Base-by-base conservation (phyloP, 37 sponge, comb jelly and placozoan genomes). In the Ephydatia muelleri region DNA sequence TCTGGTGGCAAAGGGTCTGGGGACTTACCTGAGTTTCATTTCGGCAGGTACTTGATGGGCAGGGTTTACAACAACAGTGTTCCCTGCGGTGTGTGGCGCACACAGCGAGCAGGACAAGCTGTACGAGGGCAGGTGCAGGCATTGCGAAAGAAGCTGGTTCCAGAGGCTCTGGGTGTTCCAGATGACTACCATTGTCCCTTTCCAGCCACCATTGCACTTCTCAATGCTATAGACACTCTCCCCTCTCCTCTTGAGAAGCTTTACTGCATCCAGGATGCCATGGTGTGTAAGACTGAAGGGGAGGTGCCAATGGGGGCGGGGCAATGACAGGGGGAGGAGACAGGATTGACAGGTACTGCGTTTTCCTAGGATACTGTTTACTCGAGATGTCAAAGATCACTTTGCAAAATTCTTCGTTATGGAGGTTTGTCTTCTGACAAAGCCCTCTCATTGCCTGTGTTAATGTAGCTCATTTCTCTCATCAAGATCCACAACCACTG, bases 21-120 rank as follows among this genome's bases (percentile, higher is more conserved):
- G 73, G 31, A 72, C 33, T 72, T 13, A 35, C 14, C 22, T 28
- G 31, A 12, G 29, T 75, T 75, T 77, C 30, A 16, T 77, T 49
- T 43, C 68, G n/a, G 27, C 70, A 90, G 90, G 19, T 85, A 82
- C 65, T 49, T 90, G 66, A 76, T 90, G 77, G 57, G 65, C 33
- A 67, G 81, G 21, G 78, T 90, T 2, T 82, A 90, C 65, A n/a
- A 64, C 81, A 34, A 90, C 85, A 70, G 86, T 90, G 1, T 90
- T 70, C 70, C 72, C 81, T 32, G 82, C 85, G 23, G 74, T 90
- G 28, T 81, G 86, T 76, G 57, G 47, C 0, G 77, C 76, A 2
- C 86, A 85, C 73, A 29, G 37, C 23, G 67, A 34, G 28, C 68
- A 90, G 49, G 81, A 90, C 35, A 31, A 39, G 22, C 30, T n/a